Evolutionary conservation across 2,888 invertebrate species (phyloP).

Genomic region (Rotaria socialis): DNA sequence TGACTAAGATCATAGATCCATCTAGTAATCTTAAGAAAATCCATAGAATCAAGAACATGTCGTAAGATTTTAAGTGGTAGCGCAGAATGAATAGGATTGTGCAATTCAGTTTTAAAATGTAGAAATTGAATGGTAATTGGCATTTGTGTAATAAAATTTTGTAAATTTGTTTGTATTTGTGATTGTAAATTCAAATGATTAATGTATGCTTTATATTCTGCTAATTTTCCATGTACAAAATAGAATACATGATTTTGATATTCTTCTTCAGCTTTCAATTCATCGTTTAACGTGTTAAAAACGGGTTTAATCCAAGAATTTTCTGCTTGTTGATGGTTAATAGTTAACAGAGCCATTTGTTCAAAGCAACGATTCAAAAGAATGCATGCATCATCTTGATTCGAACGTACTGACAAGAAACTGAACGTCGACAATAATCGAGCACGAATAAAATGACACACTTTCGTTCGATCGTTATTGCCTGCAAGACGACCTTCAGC

Average conservation of each 20-base stretch:
- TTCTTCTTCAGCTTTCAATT: not conserved
- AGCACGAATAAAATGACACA: conserved; percentile 2
- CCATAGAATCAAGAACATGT: not conserved
- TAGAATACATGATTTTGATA: conserved; percentile 6
- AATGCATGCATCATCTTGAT: not conserved
- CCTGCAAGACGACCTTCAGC: not conserved
- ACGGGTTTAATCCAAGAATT: not conserved
- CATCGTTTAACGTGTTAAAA: not conserved
- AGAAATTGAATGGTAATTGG: not conserved
- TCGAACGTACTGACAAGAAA: not conserved
- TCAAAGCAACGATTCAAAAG: not conserved
- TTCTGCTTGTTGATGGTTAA: not conserved
- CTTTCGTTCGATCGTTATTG: not conserved
- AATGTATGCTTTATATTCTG: not conserved
- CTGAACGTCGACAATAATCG: not conserved
- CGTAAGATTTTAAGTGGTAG: not conserved
- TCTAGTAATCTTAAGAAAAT: not conserved
- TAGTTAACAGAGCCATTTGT: not conserved
- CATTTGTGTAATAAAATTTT: not conserved
- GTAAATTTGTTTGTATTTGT: not conserved
- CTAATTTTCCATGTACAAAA: not conserved
- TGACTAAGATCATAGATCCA: not conserved
- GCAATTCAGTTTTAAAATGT: not conserved
- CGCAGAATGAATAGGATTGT: not conserved
- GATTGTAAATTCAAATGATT: not conserved